These are phyloP conservation scores for Eurypyga helias DNA, from an alignment of 2,113 vertebrate species.

Conservation along the genomic window DNA sequence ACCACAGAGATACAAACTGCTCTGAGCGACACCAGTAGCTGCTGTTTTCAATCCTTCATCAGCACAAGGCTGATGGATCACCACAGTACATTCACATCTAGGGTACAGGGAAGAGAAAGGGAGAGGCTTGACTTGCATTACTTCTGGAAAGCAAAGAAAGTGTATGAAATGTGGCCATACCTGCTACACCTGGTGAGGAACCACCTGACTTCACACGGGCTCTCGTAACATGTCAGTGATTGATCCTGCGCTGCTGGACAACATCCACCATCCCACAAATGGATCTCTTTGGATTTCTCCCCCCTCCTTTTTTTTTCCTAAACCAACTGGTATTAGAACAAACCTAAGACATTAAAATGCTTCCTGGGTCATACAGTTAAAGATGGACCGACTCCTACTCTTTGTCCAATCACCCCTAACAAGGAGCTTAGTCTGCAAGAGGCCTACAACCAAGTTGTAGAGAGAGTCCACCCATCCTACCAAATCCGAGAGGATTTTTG, in stretches of 20 bases:
- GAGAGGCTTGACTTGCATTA: neutral
- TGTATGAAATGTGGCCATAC: neutral
- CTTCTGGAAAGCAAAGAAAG: neutral
- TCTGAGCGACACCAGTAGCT: neutral
- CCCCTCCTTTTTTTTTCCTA: neutral
- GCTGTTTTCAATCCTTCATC: neutral
- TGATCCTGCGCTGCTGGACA: neutral
- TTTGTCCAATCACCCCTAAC: neutral
- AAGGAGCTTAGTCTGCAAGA: neutral
- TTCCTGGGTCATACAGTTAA: neutral
- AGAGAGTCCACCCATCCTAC: neutral
- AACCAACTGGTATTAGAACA: neutral
- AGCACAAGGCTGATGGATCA: neutral
- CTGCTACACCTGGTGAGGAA: neutral
- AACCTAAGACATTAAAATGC: neutral
- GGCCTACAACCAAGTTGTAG: neutral
- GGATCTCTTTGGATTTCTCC: neutral
- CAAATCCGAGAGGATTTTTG: neutral
- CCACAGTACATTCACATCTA: neutral
- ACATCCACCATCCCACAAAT: neutral
- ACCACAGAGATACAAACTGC: neutral
- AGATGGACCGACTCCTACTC: neutral
- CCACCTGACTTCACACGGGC: rapidly evolving
- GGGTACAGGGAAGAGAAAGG: neutral
- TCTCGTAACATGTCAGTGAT: neutral